Conservation (phyloP, 1,140 invertebrate species). For the Zaprionus inermis region DNA sequence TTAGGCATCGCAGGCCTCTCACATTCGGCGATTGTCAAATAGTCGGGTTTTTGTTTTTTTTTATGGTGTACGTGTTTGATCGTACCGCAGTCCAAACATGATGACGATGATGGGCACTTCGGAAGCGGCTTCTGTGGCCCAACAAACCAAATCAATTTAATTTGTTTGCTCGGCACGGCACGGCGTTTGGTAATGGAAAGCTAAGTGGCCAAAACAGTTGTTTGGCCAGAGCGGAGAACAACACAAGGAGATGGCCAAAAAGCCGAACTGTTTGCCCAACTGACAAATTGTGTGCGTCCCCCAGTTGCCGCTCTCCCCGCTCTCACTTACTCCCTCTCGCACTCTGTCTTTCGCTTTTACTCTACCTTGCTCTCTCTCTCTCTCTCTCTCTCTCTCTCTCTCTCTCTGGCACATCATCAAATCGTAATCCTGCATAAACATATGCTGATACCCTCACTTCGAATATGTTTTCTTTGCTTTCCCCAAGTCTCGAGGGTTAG, state of each 20-base stretch:
- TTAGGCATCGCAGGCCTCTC: constrained; percentile 3
- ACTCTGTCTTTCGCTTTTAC: background rate
- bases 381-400: background rate
- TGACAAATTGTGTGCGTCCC: constrained; percentile 65
- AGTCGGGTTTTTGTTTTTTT: constrained; percentile 31
- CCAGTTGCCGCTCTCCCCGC: no score
- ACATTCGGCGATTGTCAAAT: constrained; percentile 60
- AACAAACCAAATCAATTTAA: constrained; percentile 71
- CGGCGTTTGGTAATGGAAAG: constrained; percentile 76
- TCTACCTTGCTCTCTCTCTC: background rate
- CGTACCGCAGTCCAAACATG: constrained; percentile 51
- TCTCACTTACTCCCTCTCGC: no score
- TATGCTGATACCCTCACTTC: constrained; percentile 31
- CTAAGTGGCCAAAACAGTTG: constrained; percentile 73
- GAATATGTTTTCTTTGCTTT: constrained; percentile 61
- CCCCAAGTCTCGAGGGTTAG: constrained; percentile 43
- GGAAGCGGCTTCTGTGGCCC: constrained; percentile 78
- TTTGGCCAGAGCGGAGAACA: constrained; percentile 48
- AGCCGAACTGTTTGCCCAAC: constrained; percentile 37
- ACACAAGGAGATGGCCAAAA: constrained; percentile 38
- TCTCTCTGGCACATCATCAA: background rate
- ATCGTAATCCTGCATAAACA: constrained; percentile 64
- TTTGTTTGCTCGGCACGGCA: constrained; percentile 71
- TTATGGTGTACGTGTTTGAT: constrained; percentile 47
- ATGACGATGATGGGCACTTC: constrained; percentile 54